A percentile compares a stretch with the other conserved stretches of the same genome.
Conservation (phyloP, 2,113 vertebrate species). For the Trematomus loennbergii region DNA sequence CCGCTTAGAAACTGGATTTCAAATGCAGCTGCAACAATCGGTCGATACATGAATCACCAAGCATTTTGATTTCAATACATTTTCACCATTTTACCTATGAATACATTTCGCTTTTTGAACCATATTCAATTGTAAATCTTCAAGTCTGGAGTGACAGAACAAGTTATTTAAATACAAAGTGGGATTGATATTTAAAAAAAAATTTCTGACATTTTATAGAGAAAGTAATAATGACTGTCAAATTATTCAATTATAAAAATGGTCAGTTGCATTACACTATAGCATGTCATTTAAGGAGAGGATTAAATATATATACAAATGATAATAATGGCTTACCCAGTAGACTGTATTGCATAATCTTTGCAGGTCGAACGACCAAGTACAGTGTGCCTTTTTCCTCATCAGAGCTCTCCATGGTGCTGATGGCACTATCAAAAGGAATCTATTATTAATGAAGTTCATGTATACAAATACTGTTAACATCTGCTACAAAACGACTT, state of each 20-base stretch:
- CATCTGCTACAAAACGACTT: neutral
- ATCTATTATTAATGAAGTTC: neutral
- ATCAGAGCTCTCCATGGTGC: conserved; percentile 68
- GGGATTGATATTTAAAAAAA: too few species aligned
- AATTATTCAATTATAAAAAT: too few species aligned
- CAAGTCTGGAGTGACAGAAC: too few species aligned
- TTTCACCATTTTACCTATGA: too few species aligned
- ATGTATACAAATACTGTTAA: too few species aligned
- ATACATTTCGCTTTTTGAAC: too few species aligned
- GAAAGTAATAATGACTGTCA: too few species aligned
- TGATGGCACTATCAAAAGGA: conserved; percentile 3
- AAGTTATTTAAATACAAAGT: too few species aligned
- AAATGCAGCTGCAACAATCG: neutral
- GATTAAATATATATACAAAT: neutral
- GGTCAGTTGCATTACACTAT: neutral
- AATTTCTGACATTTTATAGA: too few species aligned
- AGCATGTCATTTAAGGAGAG: neutral
- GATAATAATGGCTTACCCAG: neutral
- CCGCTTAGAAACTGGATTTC: neutral
- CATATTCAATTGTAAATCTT: too few species aligned
- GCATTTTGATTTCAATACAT: too few species aligned
- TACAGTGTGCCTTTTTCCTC: neutral
- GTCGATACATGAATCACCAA: too few species aligned
- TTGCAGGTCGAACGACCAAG: neutral
- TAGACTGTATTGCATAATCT: neutral